A percentile compares a stretch with the other conserved stretches of the same genome.
phyloP scores from a whole-genome alignment of 2,113 vertebrate genomes.

The Mormyrus lacerda region DNA sequence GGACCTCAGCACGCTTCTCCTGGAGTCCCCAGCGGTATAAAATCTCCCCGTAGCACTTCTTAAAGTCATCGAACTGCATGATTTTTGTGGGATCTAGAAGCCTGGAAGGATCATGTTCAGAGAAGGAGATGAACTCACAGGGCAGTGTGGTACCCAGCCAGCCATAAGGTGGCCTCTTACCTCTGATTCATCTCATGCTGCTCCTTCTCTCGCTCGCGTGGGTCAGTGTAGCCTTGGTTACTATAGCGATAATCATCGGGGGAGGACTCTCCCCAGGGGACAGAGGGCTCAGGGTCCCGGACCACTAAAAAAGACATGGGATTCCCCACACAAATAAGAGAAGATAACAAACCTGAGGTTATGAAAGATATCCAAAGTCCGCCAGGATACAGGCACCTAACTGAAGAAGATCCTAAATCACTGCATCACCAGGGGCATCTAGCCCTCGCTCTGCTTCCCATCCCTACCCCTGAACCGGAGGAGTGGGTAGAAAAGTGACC shows the following conservation, averaged over 20 bases:
- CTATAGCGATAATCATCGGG: constrained; percentile 82
- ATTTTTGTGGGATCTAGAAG: constrained; percentile 85
- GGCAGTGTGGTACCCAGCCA: no score
- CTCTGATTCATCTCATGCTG: constrained; percentile 95
- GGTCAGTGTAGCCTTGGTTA: constrained; percentile 70
- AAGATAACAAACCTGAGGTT: background rate
- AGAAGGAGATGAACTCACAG: background rate
- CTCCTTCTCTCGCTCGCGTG: constrained; percentile 84
- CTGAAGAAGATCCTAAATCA: background rate
- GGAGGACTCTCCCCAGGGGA: constrained; percentile 82
- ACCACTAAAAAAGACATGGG: constrained; percentile 47
- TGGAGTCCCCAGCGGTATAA: constrained; percentile 89
- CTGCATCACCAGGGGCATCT: background rate
- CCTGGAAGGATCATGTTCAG: constrained; percentile 45
- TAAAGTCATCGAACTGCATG: constrained; percentile 94
- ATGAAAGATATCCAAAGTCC: background rate
- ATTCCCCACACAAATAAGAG: background rate
- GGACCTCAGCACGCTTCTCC: constrained; percentile 87
- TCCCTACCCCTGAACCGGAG: background rate
- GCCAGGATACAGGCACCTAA: background rate
- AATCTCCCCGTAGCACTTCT: constrained; percentile 96
- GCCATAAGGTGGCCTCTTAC: constrained; percentile 40
- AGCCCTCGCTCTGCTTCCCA: background rate
- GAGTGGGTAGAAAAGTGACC: background rate
- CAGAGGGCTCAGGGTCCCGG: constrained; percentile 69